Conservation (phyloP, 2,888 invertebrate genomes). For the Apocheima hispidaria region DNA sequence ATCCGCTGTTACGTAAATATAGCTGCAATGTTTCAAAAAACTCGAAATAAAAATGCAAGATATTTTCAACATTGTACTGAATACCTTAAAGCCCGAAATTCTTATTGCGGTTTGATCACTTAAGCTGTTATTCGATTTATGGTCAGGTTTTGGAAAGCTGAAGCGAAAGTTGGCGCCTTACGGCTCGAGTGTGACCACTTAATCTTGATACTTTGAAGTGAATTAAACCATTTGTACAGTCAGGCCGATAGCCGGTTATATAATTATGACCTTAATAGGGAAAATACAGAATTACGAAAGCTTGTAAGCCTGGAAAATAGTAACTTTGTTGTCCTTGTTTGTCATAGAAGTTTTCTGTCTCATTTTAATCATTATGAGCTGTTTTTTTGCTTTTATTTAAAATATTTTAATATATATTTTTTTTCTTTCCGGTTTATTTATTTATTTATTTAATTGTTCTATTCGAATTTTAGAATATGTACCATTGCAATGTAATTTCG, state of each 20-base stretch:
- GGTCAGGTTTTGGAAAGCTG: slow-evolving; percentile 80
- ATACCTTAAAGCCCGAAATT: slow-evolving; percentile 38
- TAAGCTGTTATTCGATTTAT: slow-evolving; percentile 59
- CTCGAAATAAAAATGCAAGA: slow-evolving; percentile 24
- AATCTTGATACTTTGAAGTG: slow-evolving; percentile 66
- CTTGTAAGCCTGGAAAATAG: neutral
- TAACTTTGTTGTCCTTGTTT: neutral
- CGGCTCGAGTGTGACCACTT: slow-evolving; percentile 64
- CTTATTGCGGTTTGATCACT: slow-evolving; percentile 41
- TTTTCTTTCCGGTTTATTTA: too few species aligned
- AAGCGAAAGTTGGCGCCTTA: slow-evolving; percentile 77
- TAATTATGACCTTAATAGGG: slow-evolving; percentile 35
- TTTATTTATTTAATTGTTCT: too few species aligned
- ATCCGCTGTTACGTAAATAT: slow-evolving; percentile 36
- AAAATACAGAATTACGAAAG: slow-evolving; percentile 25
- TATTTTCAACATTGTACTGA: slow-evolving; percentile 31
- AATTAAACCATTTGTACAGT: slow-evolving; percentile 36
- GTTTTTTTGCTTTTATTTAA: too few species aligned
- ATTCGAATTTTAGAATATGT: too few species aligned
- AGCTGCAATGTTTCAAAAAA: slow-evolving; percentile 4
- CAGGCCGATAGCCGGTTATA: slow-evolving; percentile 38
- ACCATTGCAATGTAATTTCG: too few species aligned
- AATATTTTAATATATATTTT: too few species aligned
- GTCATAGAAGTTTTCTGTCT: neutral
- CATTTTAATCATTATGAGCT: too few species aligned